These are phyloP conservation scores for Metacarcinus magister DNA, from an alignment of 2,888 invertebrate genomes.

Conservation along the genomic window DNA sequence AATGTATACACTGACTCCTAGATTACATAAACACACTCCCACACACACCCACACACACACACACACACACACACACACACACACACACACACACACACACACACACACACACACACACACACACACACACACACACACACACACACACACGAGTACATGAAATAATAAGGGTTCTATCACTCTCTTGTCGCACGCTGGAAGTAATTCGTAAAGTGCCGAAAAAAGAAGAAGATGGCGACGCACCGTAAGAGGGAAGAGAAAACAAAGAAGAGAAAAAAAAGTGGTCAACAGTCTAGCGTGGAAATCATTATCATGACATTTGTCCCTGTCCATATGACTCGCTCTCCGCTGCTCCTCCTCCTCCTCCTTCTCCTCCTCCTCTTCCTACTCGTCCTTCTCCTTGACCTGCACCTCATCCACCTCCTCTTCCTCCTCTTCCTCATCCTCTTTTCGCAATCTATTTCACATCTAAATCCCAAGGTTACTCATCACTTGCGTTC, in stretches of 20 bases:
- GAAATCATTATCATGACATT: constrained; percentile 66
- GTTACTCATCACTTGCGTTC: background rate
- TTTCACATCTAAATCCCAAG: background rate
- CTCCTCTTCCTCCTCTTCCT: background rate
- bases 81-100: constrained; percentile 59
- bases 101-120: background rate
- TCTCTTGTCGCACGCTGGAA: background rate
- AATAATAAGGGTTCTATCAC: background rate
- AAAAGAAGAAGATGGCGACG: background rate
- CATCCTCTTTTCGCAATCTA: background rate
- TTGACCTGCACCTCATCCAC: background rate
- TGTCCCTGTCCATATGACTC: constrained; percentile 62
- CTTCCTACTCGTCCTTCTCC: background rate
- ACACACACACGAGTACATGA: background rate
- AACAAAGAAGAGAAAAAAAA: background rate
- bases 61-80: constrained; percentile 34
- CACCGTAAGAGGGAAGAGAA: constrained; percentile 39
- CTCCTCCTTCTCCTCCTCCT: background rate
- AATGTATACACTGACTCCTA: constrained; percentile 34
- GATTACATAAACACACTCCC: background rate
- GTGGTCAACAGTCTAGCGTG: constrained; percentile 38
- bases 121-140: constrained; percentile 42
- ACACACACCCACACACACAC: background rate
- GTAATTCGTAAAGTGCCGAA: background rate
- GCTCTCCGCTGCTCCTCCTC: background rate